phyloP scores from a whole-genome alignment of 2,888 invertebrate species.

The Apotomis capreana region DNA sequence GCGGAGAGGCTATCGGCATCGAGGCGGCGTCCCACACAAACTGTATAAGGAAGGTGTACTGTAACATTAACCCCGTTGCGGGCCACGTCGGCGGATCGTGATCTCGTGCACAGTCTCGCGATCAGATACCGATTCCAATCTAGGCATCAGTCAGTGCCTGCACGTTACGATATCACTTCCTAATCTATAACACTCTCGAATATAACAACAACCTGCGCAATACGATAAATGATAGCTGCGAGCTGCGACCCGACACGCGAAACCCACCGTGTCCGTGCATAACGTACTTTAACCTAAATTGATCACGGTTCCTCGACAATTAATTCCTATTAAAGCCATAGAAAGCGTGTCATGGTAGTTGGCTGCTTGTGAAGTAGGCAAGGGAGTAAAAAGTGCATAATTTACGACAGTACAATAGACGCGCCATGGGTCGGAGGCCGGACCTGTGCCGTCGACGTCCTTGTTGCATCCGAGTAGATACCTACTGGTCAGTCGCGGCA shows the following conservation, averaged over 20 bases:
- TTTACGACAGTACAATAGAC: slow-evolving; percentile 66
- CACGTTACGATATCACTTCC: slow-evolving; percentile 36
- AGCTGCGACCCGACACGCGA: slow-evolving; percentile 15
- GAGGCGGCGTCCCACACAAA: slow-evolving; percentile 47
- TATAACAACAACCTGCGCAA: slow-evolving; percentile 3
- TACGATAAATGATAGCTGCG: background rate
- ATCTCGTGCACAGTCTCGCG: slow-evolving; percentile 48
- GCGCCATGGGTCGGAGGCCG: slow-evolving; percentile 63
- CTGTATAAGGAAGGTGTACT: slow-evolving; percentile 60
- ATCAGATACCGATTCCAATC: slow-evolving; percentile 34
- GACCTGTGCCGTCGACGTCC: slow-evolving; percentile 54
- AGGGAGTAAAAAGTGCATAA: slow-evolving; percentile 66
- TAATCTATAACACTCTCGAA: slow-evolving; percentile 31
- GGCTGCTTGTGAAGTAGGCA: slow-evolving; percentile 54
- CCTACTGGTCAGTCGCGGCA: slow-evolving; percentile 51
- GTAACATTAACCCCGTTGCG: slow-evolving; percentile 70
- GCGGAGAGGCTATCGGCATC: slow-evolving; percentile 54
- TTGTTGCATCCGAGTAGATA: slow-evolving; percentile 55
- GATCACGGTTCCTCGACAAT: slow-evolving; percentile 35
- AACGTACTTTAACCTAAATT: slow-evolving; percentile 29
- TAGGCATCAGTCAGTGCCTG: slow-evolving; percentile 31
- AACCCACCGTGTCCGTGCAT: slow-evolving; percentile 17
- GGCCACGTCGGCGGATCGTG: slow-evolving; percentile 57
- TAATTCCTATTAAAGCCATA: slow-evolving; percentile 54
- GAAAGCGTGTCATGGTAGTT: slow-evolving; percentile 73